phyloP scores from a whole-genome alignment of 2,797 vertebrate genomes.

The Trachurus trachurus region DNA sequence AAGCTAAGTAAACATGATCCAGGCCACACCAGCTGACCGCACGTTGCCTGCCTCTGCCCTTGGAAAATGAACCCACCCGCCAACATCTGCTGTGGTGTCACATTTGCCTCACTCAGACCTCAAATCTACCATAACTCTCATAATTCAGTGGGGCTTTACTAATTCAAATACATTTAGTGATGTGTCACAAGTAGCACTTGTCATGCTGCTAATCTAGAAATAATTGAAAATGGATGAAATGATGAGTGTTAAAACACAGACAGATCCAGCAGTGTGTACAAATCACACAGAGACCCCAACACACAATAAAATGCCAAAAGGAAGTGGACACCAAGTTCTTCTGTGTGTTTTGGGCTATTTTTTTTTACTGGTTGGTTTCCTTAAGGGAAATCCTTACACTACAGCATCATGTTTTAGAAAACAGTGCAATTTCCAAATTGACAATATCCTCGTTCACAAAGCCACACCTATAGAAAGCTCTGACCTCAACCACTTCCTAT shows the following conservation, averaged over 20 bases:
- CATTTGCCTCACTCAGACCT: constrained; percentile 15
- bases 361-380: background rate
- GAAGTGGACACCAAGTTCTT: background rate
- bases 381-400: background rate
- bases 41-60: constrained; percentile 1
- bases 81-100: constrained; percentile 22
- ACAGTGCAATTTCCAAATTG: background rate
- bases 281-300: background rate
- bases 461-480: background rate
- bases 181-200: constrained; percentile 21
- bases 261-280: background rate
- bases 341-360: background rate
- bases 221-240: constrained; percentile 30
- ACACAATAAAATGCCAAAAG: background rate
- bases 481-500: background rate
- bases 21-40: constrained; percentile 17
- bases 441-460: background rate
- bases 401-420: background rate
- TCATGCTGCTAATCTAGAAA: constrained; percentile 35
- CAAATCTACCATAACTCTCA: constrained; percentile 14
- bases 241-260: constrained; percentile 10
- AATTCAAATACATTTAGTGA: constrained; percentile 37
- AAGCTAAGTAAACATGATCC: constrained; percentile 18
- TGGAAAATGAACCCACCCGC: constrained; percentile 6
- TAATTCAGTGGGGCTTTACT: constrained; percentile 19